These are phyloP conservation scores for Drosophila paracracens DNA, from an alignment of 2,888 invertebrate genomes.

Conservation along the genomic window DNA sequence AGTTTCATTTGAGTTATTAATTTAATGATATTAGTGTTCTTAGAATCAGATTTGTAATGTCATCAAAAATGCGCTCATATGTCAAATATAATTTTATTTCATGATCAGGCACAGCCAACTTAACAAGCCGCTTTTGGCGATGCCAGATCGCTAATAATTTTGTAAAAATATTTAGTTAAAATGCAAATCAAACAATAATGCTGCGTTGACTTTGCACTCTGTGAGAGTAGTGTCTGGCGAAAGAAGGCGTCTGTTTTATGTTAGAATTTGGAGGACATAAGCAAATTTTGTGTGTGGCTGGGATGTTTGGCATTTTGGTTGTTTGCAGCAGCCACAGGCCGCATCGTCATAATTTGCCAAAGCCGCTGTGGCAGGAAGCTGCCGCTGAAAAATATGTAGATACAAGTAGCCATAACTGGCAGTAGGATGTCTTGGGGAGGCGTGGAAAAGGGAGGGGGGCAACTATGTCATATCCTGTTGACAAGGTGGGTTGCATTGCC, in stretches of 20 bases:
- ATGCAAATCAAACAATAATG: background rate
- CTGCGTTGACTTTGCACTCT: background rate
- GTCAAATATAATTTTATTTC: background rate
- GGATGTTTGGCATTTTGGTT: slow-evolving; percentile 53
- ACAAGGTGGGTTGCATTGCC: slow-evolving; percentile 47
- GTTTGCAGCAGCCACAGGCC: slow-evolving; percentile 41
- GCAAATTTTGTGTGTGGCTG: slow-evolving; percentile 31
- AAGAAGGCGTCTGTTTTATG: slow-evolving; percentile 48
- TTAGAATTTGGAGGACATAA: slow-evolving; percentile 39
- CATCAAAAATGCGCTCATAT: background rate
- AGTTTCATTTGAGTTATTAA: background rate
- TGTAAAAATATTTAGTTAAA: background rate
- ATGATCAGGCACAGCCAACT: background rate
- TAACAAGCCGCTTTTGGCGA: background rate
- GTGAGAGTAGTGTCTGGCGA: slow-evolving; percentile 12
- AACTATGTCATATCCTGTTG: slow-evolving; percentile 76
- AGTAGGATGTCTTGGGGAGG: background rate
- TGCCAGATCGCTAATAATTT: background rate
- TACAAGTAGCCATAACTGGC: slow-evolving; percentile 38
- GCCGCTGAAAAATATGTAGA: slow-evolving; percentile 47
- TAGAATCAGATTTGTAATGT: background rate
- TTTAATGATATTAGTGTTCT: background rate
- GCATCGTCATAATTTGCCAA: slow-evolving; percentile 69
- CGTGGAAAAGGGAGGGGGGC: background rate
- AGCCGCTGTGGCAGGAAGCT: slow-evolving; percentile 65